Conservation (phyloP, 2,888 invertebrate species). For the Sympetrum striolatum region DNA sequence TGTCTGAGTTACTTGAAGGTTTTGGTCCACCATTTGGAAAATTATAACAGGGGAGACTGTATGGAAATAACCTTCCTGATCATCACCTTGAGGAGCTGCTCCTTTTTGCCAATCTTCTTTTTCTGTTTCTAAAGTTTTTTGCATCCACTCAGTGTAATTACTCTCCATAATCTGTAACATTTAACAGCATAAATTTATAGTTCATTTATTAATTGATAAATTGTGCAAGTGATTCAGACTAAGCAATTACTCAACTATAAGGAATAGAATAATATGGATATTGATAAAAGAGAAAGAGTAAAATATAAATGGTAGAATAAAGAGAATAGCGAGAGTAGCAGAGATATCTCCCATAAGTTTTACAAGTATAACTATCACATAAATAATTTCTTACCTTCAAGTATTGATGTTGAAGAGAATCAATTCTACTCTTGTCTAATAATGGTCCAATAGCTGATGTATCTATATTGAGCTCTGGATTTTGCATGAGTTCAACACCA, state of each 20-base stretch:
- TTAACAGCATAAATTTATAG: no score
- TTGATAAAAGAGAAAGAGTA: no score
- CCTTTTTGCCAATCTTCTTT: slow-evolving; percentile 90
- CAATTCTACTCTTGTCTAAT: slow-evolving; percentile 75
- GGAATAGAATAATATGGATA: no score
- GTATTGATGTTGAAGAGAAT: slow-evolving; percentile 82
- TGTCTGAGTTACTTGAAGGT: slow-evolving; percentile 75
- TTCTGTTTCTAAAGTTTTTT: slow-evolving; percentile 88
- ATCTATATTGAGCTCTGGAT: slow-evolving; percentile 82
- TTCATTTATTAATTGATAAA: no score
- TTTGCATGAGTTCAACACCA: slow-evolving; percentile 86
- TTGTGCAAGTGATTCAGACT: neutral
- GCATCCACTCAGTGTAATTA: slow-evolving; percentile 96
- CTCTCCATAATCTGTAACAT: slow-evolving; percentile 70
- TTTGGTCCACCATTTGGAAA: slow-evolving; percentile 98
- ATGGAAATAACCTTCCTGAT: slow-evolving; percentile 81
- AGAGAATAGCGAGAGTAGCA: no score
- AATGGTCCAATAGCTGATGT: slow-evolving; percentile 76
- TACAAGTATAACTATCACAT: neutral
- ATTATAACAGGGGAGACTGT: slow-evolving; percentile 95
- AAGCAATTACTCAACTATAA: neutral
- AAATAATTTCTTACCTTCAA: slow-evolving; percentile 63
- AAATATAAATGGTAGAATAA: neutral
- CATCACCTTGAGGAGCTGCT: slow-evolving; percentile 81
- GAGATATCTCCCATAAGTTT: neutral